These are phyloP conservation scores for Noctua comes DNA, from an alignment of 2,888 invertebrate species.

Conservation along the genomic window DNA sequence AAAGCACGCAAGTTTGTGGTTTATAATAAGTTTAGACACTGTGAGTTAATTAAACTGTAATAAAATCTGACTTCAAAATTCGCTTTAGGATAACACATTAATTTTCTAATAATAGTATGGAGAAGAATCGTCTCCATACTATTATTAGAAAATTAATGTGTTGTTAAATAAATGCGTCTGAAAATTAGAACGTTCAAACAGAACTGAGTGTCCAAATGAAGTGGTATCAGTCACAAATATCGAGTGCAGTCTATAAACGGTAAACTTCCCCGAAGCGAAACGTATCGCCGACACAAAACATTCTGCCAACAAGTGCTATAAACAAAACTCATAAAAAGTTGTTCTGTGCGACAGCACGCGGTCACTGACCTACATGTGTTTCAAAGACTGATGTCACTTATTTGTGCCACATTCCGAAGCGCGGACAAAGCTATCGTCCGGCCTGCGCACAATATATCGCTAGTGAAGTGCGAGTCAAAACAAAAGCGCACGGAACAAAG, in stretches of 20 bases:
- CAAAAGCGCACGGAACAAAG: slow-evolving; percentile 52
- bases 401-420: slow-evolving; percentile 41
- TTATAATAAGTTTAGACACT: background rate
- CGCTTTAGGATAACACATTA: background rate
- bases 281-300: slow-evolving; percentile 47
- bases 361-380: slow-evolving; percentile 56
- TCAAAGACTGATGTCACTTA: slow-evolving; percentile 62
- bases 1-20: background rate
- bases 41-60: background rate
- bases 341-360: slow-evolving; percentile 29
- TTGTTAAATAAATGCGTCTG: background rate
- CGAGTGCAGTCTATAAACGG: slow-evolving; percentile 16
- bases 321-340: slow-evolving; percentile 69
- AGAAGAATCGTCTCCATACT: background rate
- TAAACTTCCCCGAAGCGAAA: slow-evolving; percentile 38
- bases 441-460: slow-evolving; percentile 46
- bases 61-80: background rate
- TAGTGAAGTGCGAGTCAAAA: slow-evolving; percentile 49
- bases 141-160: background rate
- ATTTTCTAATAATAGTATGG: no score
- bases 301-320: slow-evolving; percentile 64
- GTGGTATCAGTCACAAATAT: slow-evolving; percentile 24
- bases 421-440: slow-evolving; percentile 30
- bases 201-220: slow-evolving; percentile 21
- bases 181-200: background rate